phyloP scores from a whole-genome alignment of 1,140 invertebrate species.

The Colletes gigas region DNA sequence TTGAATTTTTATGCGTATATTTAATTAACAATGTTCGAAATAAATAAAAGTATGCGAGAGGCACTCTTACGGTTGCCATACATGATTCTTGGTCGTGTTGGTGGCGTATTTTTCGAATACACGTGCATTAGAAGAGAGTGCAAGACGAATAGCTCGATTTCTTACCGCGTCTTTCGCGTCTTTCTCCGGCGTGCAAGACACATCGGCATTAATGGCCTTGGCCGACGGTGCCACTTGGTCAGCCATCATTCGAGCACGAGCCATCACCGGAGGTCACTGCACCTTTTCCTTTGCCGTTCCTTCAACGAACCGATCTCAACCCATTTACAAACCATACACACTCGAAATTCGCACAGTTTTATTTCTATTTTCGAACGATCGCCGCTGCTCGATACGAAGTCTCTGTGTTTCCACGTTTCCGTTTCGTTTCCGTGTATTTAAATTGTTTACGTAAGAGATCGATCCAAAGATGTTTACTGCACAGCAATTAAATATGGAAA shows the following conservation, averaged over 20 bases:
- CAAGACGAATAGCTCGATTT: constrained; percentile 20
- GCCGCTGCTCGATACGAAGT: no score
- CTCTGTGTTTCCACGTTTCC: no score
- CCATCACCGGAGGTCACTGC: constrained; percentile 67
- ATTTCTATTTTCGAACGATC: no score
- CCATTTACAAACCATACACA: constrained; percentile 23
- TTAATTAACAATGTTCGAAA: no score
- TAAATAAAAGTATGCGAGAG: no score
- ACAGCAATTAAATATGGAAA: no score
- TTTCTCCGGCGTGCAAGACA: constrained; percentile 18
- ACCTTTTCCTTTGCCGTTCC: constrained; percentile 58
- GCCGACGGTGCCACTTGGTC: constrained; percentile 67
- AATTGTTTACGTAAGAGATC: no score
- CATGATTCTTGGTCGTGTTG: no score
- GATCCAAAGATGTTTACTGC: no score
- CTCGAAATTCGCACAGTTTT: constrained; percentile 4
- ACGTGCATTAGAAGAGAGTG: not conserved
- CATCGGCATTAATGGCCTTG: constrained; percentile 71
- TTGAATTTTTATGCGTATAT: no score
- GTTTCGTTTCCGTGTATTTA: no score
- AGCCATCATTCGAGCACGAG: constrained; percentile 69
- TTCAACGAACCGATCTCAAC: constrained; percentile 39
- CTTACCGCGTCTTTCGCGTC: constrained; percentile 5
- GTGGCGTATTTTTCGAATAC: not conserved
- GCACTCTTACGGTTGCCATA: no score